phyloP scores from a whole-genome alignment of 1,140 invertebrate genomes.

The Tachypleus tridentatus region DNA sequence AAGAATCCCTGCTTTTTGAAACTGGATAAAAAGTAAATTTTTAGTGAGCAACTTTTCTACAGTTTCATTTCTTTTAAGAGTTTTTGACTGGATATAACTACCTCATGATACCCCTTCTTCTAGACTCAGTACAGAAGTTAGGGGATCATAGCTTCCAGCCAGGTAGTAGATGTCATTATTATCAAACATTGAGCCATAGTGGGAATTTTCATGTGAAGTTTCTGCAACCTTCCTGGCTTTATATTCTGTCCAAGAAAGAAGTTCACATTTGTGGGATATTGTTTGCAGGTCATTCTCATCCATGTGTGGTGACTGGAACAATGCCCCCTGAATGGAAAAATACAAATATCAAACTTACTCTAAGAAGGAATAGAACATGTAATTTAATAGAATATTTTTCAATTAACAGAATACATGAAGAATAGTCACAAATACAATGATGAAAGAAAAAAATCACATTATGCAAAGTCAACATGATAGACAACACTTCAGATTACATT shows the following conservation, averaged over 20 bases:
- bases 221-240: conserved; percentile 44
- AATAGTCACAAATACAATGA: background rate
- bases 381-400: background rate
- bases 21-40: too few relatives aligned
- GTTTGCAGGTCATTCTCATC: conserved; percentile 96
- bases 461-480: background rate
- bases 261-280: conserved; percentile 89
- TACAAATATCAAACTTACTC: too few relatives aligned
- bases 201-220: conserved; percentile 31
- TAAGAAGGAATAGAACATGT: conserved; percentile 20
- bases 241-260: conserved; percentile 65
- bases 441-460: too few relatives aligned
- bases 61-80: too few relatives aligned
- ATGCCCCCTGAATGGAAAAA: conserved; percentile 52
- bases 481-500: background rate
- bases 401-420: background rate
- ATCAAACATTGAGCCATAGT: conserved; percentile 55
- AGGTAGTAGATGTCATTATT: conserved; percentile 86
- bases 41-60: too few relatives aligned
- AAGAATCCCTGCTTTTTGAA: too few relatives aligned
- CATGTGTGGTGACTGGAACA: conserved; percentile 72
- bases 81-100: too few relatives aligned
- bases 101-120: conserved; percentile 41
- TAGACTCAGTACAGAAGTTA: conserved; percentile 52
- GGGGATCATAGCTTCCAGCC: conserved; percentile 81